Percentiles rank a stretch among this genome's conserved stretches.
Evolutionary conservation across 1,140 invertebrate species (phyloP).

Genomic region (Thalassaphorura encarpata): DNA sequence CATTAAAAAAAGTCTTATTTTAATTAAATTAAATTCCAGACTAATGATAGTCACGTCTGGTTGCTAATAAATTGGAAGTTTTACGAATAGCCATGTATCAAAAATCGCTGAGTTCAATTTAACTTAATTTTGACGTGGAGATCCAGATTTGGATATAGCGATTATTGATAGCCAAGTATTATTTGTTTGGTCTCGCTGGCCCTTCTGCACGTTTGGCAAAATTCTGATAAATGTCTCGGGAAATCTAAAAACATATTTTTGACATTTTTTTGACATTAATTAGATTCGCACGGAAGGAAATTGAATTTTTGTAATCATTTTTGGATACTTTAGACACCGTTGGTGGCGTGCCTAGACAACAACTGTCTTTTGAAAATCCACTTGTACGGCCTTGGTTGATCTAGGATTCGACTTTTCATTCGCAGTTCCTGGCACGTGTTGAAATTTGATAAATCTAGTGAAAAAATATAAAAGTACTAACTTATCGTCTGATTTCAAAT

Average conservation of each 20-base stretch:
- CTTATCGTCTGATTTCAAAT: slow-evolving; percentile 17
- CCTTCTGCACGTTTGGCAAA: slow-evolving; percentile 48
- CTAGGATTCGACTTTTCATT: slow-evolving; percentile 26
- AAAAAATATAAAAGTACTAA: not conserved
- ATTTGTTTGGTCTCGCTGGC: too few species aligned
- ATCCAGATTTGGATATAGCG: too few species aligned
- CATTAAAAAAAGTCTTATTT: too few species aligned
- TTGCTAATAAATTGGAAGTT: too few species aligned
- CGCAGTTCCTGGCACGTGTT: slow-evolving; percentile 40
- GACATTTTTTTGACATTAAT: not conserved
- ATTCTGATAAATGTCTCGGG: slow-evolving; percentile 54
- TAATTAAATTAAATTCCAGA: too few species aligned
- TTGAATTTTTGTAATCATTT: too few species aligned
- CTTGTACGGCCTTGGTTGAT: slow-evolving; percentile 36
- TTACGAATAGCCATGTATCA: too few species aligned
- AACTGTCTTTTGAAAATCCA: slow-evolving; percentile 43
- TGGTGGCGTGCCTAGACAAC: slow-evolving; percentile 47
- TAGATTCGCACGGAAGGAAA: too few species aligned
- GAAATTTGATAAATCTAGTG: slow-evolving; percentile 46
- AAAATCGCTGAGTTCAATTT: too few species aligned
- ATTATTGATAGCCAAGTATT: too few species aligned
- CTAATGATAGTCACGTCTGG: too few species aligned
- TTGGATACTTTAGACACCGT: slow-evolving; percentile 42
- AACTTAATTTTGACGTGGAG: too few species aligned
- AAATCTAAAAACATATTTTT: slow-evolving; percentile 38